Percentiles rank a stretch among this genome's conserved stretches.
These are phyloP conservation scores for Melanerpes aurifrons DNA, from an alignment of 2,113 vertebrate species.

Conservation along the genomic window DNA sequence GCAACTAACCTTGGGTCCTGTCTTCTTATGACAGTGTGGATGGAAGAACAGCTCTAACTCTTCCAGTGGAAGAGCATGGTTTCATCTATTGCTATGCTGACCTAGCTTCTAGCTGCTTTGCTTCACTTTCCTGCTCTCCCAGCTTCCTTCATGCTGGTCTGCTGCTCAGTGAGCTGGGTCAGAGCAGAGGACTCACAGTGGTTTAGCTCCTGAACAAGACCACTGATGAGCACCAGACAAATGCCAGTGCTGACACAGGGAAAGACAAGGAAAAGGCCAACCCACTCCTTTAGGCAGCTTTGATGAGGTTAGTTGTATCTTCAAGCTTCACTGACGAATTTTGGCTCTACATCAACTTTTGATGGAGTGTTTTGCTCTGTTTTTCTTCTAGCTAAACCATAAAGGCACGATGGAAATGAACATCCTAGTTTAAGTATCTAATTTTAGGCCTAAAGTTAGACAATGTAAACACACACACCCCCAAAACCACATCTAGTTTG, in stretches of 20 bases:
- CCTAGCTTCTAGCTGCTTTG: neutral
- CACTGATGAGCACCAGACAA: neutral
- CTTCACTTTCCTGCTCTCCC: neutral
- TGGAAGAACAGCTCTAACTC: neutral
- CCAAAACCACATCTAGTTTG: neutral
- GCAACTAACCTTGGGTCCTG: neutral
- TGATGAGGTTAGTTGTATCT: neutral
- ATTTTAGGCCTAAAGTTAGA: neutral
- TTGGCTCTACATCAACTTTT: neutral
- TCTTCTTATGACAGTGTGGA: neutral
- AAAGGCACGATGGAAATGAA: neutral
- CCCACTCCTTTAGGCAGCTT: neutral
- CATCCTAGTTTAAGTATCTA: neutral
- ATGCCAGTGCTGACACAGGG: neutral
- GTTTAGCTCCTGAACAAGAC: neutral
- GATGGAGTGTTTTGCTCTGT: neutral
- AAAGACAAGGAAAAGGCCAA: neutral
- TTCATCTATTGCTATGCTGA: rapidly evolving
- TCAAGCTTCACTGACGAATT: neutral
- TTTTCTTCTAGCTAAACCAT: neutral
- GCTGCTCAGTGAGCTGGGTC: neutral
- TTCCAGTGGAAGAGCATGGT: neutral
- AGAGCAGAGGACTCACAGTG: neutral
- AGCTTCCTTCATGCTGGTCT: neutral
- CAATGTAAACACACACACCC: neutral